A percentile compares a stretch with the other conserved stretches of the same genome.
These are phyloP conservation scores for Callithrix jacchus DNA, from an alignment of 2,113 vertebrate species.

Conservation along the genomic window DNA sequence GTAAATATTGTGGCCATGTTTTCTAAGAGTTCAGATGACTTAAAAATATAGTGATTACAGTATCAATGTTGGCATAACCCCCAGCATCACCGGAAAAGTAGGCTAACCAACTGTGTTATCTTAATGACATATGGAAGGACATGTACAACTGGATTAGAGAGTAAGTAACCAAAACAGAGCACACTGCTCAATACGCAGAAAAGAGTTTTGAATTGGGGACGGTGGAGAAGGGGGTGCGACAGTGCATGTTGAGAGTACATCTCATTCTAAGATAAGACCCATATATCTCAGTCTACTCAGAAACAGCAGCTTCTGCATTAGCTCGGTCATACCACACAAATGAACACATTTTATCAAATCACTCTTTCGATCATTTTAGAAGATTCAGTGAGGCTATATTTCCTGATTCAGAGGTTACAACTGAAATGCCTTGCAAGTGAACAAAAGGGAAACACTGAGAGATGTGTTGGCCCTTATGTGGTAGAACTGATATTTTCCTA, in stretches of 20 bases:
- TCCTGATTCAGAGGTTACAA: background rate
- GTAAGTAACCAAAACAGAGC: background rate
- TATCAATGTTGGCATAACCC: background rate
- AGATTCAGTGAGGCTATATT: background rate
- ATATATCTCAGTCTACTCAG: background rate
- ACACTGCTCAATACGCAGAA: background rate
- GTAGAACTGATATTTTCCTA: background rate
- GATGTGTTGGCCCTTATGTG: background rate
- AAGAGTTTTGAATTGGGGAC: background rate
- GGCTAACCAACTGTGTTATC: background rate
- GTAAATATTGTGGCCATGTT: background rate
- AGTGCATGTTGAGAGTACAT: background rate
- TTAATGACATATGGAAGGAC: background rate
- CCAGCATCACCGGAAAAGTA: background rate
- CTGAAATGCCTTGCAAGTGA: background rate
- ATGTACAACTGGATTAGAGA: background rate
- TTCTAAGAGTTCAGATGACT: background rate
- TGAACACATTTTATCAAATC: background rate
- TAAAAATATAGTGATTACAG: background rate
- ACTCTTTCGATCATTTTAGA: too few species aligned
- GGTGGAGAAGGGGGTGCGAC: background rate
- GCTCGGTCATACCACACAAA: background rate
- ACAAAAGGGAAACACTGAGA: background rate
- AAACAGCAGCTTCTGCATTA: background rate
- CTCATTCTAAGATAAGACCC: background rate